Conservation (phyloP, 2,797 vertebrate genomes). For the Pygocentrus nattereri region DNA sequence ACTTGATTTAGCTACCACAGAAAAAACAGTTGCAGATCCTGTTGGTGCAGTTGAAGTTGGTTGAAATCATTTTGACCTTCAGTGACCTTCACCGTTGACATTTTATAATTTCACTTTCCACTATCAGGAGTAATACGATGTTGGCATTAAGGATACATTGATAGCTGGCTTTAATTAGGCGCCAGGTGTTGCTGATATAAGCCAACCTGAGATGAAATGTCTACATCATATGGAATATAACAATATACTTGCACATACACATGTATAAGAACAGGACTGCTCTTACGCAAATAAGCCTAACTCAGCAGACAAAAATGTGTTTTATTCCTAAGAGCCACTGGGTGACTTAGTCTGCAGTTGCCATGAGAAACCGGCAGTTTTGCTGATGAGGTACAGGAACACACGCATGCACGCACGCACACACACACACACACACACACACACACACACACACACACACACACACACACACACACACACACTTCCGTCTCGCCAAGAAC, state of each 20-base stretch:
- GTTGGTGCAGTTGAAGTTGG: neutral
- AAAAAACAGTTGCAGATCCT: neutral
- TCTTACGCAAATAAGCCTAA: neutral
- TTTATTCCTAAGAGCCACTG: neutral
- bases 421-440: constrained; percentile 31
- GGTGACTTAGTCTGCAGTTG: constrained; percentile 5
- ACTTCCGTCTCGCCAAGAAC: constrained; percentile 40
- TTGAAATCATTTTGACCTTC: neutral
- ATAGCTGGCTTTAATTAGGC: neutral
- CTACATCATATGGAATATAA: neutral
- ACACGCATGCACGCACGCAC: constrained; percentile 4
- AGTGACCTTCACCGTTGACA: neutral
- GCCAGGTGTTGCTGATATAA: neutral
- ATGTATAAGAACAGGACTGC: neutral
- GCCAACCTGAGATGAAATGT: neutral
- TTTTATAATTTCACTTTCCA: neutral
- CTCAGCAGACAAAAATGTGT: constrained; percentile 1
- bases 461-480: constrained; percentile 35
- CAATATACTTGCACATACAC: neutral
- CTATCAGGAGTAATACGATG: neutral
- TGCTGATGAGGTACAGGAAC: constrained; percentile 24
- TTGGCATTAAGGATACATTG: neutral
- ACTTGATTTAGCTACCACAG: no score
- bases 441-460: constrained; percentile 31
- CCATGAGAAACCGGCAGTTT: neutral